Evolutionary conservation across 2,888 invertebrate genomes (phyloP), one percentile per base, ranked within the genome.

Genomic region (Dryococelus australis): DNA sequence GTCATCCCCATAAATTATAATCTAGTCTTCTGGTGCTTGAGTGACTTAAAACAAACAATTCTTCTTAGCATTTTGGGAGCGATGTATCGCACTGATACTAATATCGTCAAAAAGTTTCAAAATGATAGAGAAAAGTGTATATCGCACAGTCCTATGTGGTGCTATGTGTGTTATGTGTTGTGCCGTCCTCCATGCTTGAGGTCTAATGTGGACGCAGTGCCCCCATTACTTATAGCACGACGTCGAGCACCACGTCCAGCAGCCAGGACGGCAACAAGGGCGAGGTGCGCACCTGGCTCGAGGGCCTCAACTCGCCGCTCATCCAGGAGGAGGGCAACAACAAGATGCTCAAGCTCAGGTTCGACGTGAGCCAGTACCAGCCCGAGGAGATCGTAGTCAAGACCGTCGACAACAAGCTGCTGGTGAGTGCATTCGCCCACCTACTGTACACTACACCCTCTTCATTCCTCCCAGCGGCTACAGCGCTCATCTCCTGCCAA

Each of bases 361-460:
- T 99, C 93, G 99, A 99, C 92, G 98, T 99, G 90, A 97, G 98
- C 92, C 98, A 99, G 93, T 99, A 99, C 94, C 94, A 94, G 6
- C 97, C 97, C 86, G 99, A 99, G 93, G 99, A 99, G 94, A 98
- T 99, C 92, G 98, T 98, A 92, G 99, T 99, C 90, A 99, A 99
- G 94, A 99, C 99, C 90, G 98, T 99, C 90, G 99, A 99, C 94
- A 99, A 99, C 94, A 98, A 98, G 95, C 95, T 99, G 92, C 94
- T 98, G 95, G 98, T 98, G 92, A 95, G 96, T 93, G 87, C 87
- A 10, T 4, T 12, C 51, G 6, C 53, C 65, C 20, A 2, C 51
- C 2, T 6, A 16, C 51, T 51, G 51, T 20, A 51, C 51, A 2
- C 8, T 51, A 16, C 51, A 51, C 51, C 51, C 12, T 4, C 51